Conservation (phyloP, 2,113 vertebrate species). For the Plotosus lineatus region DNA sequence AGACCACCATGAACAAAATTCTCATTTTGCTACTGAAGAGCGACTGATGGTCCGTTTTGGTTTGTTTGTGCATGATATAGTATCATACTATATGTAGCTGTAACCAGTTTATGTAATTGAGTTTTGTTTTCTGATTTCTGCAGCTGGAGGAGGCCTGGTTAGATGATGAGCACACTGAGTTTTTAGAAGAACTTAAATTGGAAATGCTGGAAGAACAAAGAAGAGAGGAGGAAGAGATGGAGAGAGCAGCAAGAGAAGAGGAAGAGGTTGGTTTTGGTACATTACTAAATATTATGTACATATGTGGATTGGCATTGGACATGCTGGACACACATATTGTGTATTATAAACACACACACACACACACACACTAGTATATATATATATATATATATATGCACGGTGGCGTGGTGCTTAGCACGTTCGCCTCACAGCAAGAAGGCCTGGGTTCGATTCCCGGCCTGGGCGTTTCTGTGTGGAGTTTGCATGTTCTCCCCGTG, state of each 20-base stretch:
- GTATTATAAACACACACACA: too few species aligned
- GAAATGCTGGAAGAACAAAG: slow-evolving; percentile 92
- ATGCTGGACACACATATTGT: too few species aligned
- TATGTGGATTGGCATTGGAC: not conserved
- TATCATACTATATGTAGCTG: not conserved
- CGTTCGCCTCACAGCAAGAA: too few species aligned
- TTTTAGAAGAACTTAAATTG: slow-evolving; percentile 95
- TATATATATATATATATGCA: too few species aligned
- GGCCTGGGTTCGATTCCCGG: too few species aligned
- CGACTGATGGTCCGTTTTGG: not conserved
- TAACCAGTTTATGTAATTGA: not conserved
- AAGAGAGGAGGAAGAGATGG: slow-evolving; percentile 81
- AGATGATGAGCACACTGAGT: slow-evolving; percentile 96
- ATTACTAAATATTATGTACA: not conserved
- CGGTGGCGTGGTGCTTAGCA: too few species aligned
- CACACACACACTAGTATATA: too few species aligned
- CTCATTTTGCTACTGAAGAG: not conserved
- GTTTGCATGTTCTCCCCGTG: too few species aligned
- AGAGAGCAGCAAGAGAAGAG: slow-evolving; percentile 77
- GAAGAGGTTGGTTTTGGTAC: slow-evolving; percentile 68
- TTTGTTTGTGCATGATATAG: not conserved
- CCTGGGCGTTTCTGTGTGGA: too few species aligned
- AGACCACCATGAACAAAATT: not conserved
- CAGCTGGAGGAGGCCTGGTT: slow-evolving; percentile 97
- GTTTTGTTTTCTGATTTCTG: slow-evolving; percentile 9